phyloP scores from a whole-genome alignment of 2,888 invertebrate species.

The Drosophila yooni region DNA sequence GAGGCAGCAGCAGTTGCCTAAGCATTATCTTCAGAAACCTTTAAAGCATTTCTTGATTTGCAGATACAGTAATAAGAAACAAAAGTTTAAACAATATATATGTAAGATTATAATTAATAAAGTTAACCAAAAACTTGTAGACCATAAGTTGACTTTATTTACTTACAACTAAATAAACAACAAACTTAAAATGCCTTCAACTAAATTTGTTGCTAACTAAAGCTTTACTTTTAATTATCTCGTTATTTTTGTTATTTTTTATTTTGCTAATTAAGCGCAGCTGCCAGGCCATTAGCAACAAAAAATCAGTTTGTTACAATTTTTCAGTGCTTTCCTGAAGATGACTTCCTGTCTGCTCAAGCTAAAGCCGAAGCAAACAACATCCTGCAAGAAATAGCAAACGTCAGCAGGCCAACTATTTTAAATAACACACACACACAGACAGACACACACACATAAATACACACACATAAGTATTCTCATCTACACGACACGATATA shows the following conservation, averaged over 20 bases:
- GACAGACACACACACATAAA: background rate
- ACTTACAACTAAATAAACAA: background rate
- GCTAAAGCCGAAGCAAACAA: conserved; percentile 37
- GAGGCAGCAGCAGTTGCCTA: background rate
- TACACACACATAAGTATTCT: background rate
- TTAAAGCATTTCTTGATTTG: too few species aligned
- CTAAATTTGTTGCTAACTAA: background rate
- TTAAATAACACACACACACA: conserved; percentile 15
- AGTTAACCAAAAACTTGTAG: background rate
- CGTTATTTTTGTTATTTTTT: background rate
- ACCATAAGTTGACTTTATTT: background rate
- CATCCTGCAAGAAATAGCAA: conserved; percentile 55
- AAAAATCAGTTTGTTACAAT: conserved; percentile 32
- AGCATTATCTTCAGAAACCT: background rate
- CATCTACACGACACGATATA: conserved; percentile 58
- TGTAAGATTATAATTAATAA: background rate
- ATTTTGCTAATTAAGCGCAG: conserved; percentile 45
- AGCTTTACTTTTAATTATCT: conserved; percentile 2
- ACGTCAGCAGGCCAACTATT: conserved; percentile 43
- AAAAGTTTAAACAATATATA: too few species aligned
- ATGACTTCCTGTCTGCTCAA: conserved; percentile 32
- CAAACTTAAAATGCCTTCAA: background rate
- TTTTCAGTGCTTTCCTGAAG: conserved; percentile 25
- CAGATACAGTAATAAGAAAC: fast-evolving
- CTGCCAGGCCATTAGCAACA: conserved; percentile 20